phyloP scores from a whole-genome alignment of 2,797 vertebrate species.

The Halcyon chelicuti region DNA sequence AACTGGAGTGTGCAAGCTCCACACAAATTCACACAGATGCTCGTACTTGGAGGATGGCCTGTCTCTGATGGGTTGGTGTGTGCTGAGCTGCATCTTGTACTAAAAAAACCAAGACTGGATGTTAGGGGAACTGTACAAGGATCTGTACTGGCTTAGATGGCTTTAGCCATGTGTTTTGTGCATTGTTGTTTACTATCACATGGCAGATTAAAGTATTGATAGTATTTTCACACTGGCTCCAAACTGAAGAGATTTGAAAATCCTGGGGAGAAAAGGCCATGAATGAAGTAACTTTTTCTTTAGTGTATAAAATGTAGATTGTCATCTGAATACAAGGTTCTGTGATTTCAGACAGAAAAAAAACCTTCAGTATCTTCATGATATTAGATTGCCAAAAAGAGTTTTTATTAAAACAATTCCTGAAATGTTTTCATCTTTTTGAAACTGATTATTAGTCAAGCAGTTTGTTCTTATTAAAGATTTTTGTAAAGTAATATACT shows the following conservation, averaged over 20 bases:
- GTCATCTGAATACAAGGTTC: not conserved
- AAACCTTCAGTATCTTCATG: not conserved
- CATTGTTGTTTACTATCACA: not conserved
- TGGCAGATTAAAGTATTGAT: not conserved
- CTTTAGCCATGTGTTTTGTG: not conserved
- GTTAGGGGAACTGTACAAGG: not conserved
- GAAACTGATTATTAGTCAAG: not conserved
- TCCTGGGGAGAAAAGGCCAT: not conserved
- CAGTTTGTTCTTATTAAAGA: not conserved
- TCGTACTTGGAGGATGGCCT: not conserved
- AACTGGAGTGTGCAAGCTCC: not conserved
- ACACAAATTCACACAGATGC: not conserved
- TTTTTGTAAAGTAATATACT: not conserved
- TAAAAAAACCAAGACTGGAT: rapidly evolving
- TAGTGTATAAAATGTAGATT: not conserved
- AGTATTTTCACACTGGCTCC: not conserved
- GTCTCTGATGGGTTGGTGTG: not conserved
- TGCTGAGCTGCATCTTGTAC: not conserved
- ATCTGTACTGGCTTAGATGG: not conserved
- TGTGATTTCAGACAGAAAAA: not conserved
- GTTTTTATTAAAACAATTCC: slow-evolving; percentile 30
- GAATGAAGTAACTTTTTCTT: slow-evolving; percentile 17
- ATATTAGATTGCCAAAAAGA: not conserved
- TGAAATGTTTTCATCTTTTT: slow-evolving; percentile 2
- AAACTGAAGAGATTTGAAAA: not conserved